A percentile compares a stretch with the other conserved stretches of the same genome.
Evolutionary conservation across 2,888 invertebrate genomes (phyloP).

Genomic region (Rhingia rostrata): DNA sequence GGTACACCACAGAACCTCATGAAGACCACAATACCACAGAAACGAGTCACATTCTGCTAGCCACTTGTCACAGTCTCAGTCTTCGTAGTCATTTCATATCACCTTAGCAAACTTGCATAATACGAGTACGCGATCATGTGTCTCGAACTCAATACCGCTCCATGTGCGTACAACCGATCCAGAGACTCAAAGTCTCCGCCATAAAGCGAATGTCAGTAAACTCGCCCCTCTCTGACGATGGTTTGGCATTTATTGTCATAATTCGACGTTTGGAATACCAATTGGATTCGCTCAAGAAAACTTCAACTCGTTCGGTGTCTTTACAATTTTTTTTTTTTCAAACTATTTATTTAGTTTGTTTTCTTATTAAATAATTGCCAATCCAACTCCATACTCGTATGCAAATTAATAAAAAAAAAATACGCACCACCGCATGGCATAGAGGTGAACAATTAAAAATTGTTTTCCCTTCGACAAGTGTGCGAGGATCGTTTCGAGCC

Average conservation of each 20-base stretch:
- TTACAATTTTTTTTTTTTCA: slow-evolving; percentile 4
- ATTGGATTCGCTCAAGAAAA: slow-evolving; percentile 29
- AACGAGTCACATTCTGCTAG: not conserved
- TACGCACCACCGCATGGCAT: slow-evolving; percentile 4
- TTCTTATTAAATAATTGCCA: slow-evolving; percentile 49
- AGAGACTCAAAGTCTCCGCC: slow-evolving; percentile 33
- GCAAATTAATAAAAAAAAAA: slow-evolving; percentile 55
- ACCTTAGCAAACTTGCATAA: slow-evolving; percentile 37
- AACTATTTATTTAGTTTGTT: slow-evolving; percentile 26
- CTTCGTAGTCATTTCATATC: slow-evolving; percentile 14
- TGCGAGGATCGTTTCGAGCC: slow-evolving; percentile 32
- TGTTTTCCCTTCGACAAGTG: slow-evolving; percentile 34
- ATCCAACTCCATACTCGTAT: slow-evolving; percentile 49
- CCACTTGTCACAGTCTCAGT: not conserved
- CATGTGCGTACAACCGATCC: not conserved
- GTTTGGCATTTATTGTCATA: slow-evolving; percentile 43
- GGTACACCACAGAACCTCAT: no score
- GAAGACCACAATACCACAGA: not conserved
- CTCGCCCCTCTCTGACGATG: slow-evolving; percentile 18
- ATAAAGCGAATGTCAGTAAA: slow-evolving; percentile 63
- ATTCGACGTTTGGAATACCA: slow-evolving; percentile 60
- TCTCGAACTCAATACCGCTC: not conserved
- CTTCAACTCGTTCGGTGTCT: slow-evolving; percentile 9
- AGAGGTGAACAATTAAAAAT: slow-evolving; percentile 19
- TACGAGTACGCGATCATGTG: not conserved